Conservation (phyloP, 2,888 invertebrate species). For the Nebria salina region DNA sequence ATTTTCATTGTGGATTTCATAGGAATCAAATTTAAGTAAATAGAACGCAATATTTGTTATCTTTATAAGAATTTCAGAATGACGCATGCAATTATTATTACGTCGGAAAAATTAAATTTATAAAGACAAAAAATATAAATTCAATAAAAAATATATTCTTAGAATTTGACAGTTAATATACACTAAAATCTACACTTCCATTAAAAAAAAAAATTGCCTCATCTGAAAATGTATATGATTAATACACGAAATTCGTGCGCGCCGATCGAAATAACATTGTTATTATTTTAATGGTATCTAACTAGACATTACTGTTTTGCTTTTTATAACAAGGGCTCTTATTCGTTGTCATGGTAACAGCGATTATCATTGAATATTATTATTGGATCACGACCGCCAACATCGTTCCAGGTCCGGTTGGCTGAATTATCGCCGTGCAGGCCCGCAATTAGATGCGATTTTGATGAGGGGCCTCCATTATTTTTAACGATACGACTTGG, state of each 20-base stretch:
- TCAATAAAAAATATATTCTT: too few species aligned
- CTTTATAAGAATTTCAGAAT: too few species aligned
- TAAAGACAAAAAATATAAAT: too few species aligned
- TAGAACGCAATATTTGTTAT: too few species aligned
- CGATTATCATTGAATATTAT: slow-evolving; percentile 1
- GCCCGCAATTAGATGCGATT: not conserved
- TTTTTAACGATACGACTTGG: not conserved
- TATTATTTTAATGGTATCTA: not conserved
- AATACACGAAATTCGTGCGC: not conserved
- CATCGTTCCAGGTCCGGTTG: not conserved
- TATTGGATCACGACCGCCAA: not conserved
- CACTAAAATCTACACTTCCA: not conserved
- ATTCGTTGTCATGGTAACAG: not conserved
- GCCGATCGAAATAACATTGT: not conserved
- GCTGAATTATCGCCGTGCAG: not conserved
- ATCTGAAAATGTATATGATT: not conserved
- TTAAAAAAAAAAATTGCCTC: not conserved
- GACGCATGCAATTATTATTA: too few species aligned
- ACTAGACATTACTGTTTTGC: not conserved
- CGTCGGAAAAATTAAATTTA: too few species aligned
- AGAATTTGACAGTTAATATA: too few species aligned
- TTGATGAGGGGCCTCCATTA: not conserved
- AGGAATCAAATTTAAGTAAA: too few species aligned
- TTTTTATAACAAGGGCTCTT: not conserved
- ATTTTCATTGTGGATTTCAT: too few species aligned